These are phyloP conservation scores for Synanthedon myopaeformis DNA, from an alignment of 2,888 invertebrate species.

Conservation along the genomic window DNA sequence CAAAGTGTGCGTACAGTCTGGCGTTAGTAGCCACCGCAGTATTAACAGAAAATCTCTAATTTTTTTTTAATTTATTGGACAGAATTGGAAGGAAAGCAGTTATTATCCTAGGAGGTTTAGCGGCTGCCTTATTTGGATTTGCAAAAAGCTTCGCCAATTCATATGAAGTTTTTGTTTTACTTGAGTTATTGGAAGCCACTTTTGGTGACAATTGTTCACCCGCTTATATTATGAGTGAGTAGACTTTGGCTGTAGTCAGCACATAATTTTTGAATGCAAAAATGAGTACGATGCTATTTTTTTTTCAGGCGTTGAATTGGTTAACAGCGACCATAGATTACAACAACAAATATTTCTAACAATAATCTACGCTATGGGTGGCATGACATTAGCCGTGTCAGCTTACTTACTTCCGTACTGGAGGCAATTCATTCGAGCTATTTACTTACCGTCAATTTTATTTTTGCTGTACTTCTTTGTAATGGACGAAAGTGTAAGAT, in stretches of 20 bases:
- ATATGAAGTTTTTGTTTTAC: slow-evolving; percentile 64
- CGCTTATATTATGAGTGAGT: slow-evolving; percentile 20
- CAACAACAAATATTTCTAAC: slow-evolving; percentile 37
- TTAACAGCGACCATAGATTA: slow-evolving; percentile 20
- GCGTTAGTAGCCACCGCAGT: too few species aligned
- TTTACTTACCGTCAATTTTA: slow-evolving; percentile 77
- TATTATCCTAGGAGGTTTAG: slow-evolving; percentile 58
- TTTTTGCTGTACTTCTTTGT: slow-evolving; percentile 75
- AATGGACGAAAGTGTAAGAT: slow-evolving; percentile 81
- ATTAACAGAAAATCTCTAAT: too few species aligned
- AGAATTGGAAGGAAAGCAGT: slow-evolving; percentile 67
- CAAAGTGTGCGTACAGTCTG: too few species aligned
- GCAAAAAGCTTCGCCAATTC: slow-evolving; percentile 64
- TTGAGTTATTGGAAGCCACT: slow-evolving; percentile 66
- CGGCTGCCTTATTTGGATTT: slow-evolving; percentile 63
- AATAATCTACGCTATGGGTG: slow-evolving; percentile 71
- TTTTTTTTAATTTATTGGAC: neutral
- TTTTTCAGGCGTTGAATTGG: slow-evolving; percentile 48
- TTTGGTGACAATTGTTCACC: slow-evolving; percentile 21
- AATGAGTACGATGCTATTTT: neutral
- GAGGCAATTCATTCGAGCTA: slow-evolving; percentile 73
- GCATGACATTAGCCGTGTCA: slow-evolving; percentile 71
- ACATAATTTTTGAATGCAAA: too few species aligned
- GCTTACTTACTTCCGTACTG: slow-evolving; percentile 77
- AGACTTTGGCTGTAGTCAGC: neutral